Conservation (phyloP, 2,888 invertebrate species). For the Cheilosia scutellata region DNA sequence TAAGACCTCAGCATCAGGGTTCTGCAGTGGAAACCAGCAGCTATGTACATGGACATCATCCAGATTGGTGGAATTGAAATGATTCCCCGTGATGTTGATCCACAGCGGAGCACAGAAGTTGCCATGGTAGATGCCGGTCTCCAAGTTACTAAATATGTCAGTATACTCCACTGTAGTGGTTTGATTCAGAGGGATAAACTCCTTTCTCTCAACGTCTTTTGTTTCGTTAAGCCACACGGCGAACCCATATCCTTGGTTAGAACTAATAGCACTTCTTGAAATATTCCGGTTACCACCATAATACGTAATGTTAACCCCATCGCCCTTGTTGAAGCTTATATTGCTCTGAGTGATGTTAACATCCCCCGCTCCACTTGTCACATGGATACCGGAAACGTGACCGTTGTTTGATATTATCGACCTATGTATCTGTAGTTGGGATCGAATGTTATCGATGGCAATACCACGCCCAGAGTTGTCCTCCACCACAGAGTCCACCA, state of each 20-base stretch:
- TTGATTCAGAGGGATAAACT: constrained; percentile 92
- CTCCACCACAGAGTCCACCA: constrained; percentile 92
- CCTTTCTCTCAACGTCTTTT: constrained; percentile 86
- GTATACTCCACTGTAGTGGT: constrained; percentile 94
- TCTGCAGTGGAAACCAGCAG: constrained; percentile 88
- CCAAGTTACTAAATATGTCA: constrained; percentile 93
- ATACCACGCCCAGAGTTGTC: constrained; percentile 98
- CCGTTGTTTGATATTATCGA: constrained; percentile 94
- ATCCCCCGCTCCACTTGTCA: constrained; percentile 96
- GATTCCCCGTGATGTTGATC: constrained; percentile 97
- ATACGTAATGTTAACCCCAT: constrained; percentile 97
- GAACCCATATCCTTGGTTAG: constrained; percentile 94
- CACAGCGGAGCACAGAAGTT: constrained; percentile 95
- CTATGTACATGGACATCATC: constrained; percentile 93
- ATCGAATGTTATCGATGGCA: constrained; percentile 95
- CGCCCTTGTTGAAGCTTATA: constrained; percentile 95
- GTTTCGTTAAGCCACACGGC: constrained; percentile 96
- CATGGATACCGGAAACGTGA: constrained; percentile 95
- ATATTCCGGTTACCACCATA: constrained; percentile 97
- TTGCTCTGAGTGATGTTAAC: constrained; percentile 96
- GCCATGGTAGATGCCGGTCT: constrained; percentile 95
- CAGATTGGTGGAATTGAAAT: constrained; percentile 91
- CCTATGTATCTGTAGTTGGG: constrained; percentile 93
- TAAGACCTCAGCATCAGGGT: constrained; percentile 76
- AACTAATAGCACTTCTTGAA: constrained; percentile 92